phyloP scores from a whole-genome alignment of 2,113 vertebrate genomes.

The Sorex araneus region DNA sequence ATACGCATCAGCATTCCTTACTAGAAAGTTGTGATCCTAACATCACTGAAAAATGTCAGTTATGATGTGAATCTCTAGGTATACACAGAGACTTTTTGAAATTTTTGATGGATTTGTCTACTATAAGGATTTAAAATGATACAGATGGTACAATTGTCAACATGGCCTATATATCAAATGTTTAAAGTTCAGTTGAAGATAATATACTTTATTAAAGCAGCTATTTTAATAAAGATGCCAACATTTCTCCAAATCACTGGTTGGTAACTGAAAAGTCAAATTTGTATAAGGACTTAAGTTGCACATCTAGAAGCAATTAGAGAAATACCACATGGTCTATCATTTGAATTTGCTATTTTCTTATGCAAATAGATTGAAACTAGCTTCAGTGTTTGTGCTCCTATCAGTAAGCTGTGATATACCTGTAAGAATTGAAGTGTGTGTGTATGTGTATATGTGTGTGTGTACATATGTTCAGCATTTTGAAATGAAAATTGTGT shows the following conservation, averaged over 20 bases:
- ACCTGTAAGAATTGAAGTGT: not conserved
- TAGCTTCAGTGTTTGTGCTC: not conserved
- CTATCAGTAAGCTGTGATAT: not conserved
- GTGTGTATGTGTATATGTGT: not conserved
- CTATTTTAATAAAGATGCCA: constrained; percentile 58
- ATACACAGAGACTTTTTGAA: not conserved
- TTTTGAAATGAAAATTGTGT: not conserved
- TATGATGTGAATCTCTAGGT: not conserved
- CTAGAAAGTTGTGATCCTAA: not conserved
- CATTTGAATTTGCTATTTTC: constrained; percentile 35
- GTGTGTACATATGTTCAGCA: not conserved
- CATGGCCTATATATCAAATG: constrained; percentile 30
- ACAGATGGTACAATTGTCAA: constrained; percentile 51
- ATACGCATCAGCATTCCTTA: not conserved
- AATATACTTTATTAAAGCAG: not conserved
- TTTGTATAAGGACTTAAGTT: not conserved
- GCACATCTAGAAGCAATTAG: constrained; percentile 3
- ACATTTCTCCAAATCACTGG: not conserved
- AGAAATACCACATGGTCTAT: not conserved
- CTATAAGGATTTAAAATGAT: constrained; percentile 48
- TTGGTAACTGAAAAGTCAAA: constrained; percentile 10
- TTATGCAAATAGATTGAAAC: not conserved
- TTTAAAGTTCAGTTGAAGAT: constrained; percentile 54
- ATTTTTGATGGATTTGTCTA: constrained; percentile 59
- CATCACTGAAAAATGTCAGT: constrained; percentile 38